These are phyloP conservation scores for Chlorodrepanis virens DNA, from an alignment of 2,113 vertebrate genomes.

Conservation along the genomic window DNA sequence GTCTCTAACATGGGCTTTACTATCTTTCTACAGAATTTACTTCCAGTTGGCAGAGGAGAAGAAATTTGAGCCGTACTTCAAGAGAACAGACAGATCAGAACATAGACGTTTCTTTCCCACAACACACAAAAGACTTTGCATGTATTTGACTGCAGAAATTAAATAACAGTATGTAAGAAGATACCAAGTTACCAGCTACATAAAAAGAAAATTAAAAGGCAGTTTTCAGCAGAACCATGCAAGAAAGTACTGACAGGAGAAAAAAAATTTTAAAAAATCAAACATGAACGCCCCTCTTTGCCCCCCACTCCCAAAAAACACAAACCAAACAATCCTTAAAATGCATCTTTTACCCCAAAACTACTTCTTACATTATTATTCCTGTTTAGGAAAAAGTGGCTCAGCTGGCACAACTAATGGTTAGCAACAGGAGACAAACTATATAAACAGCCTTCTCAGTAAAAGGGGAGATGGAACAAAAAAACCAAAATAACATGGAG, in stretches of 20 bases:
- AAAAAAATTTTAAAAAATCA: not conserved
- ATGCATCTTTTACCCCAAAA: not conserved
- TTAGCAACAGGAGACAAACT: not conserved
- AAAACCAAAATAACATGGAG: not conserved
- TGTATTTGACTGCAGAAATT: not conserved
- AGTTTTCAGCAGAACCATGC: not conserved
- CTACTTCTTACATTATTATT: not conserved
- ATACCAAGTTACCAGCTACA: not conserved
- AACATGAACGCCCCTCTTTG: no score
- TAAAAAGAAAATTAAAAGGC: not conserved
- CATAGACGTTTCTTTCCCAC: not conserved
- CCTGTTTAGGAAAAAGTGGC: not conserved
- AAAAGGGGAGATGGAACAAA: not conserved
- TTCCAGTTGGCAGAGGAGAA: not conserved
- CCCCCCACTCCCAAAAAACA: accelerated
- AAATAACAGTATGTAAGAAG: not conserved
- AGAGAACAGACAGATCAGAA: not conserved
- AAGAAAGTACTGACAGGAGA: not conserved
- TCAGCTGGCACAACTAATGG: not conserved
- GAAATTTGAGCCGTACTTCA: not conserved
- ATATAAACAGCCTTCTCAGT: not conserved
- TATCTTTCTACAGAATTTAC: not conserved
- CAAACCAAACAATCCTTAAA: not conserved
- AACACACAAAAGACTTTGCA: not conserved
- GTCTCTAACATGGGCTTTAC: not conserved